Base-by-base conservation (phyloP, 2,797 vertebrate genomes). In the Nyctibius grandis region DNA sequence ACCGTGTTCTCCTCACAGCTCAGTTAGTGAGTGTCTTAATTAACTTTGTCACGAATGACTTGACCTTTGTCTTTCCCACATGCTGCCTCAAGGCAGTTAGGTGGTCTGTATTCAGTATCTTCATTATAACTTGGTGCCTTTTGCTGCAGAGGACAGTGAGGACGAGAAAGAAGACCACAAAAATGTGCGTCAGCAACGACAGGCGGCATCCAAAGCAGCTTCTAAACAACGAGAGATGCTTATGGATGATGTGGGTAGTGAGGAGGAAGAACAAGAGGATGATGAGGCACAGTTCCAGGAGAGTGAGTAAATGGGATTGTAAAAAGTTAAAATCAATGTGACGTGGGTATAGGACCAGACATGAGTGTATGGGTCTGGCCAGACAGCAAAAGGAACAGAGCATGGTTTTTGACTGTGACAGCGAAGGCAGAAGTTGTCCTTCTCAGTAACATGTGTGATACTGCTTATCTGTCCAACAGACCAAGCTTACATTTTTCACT, bases 201-300 rank as follows among this genome's bases (percentile, higher is more conserved):
- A 99, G 98, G 99, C 99, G 5, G 99, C 99, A 7, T 99, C 99
- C 79, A 99, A 99, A 98, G 99, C 99, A 2, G 99, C 98, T 92
- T 99, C 99, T 59, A 99, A 99, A 97, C 99, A 99, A 97, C 98
- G 99, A 93, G 99, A 99, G 98, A 99, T 99, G 98, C 98, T 99
- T 60, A 98, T 99, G 97, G 99, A 99, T 9, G 99, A 99, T 5
- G 98, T 98, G 50, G 99, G 99, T 22, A 99, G 99, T 21, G 99
- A 99, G 97, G 99, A 99, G 10, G 99, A 99, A 54, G 99, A 99
- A 42, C 98, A 98, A 0, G 99, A 99, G 60, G 99, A 99, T 61
- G 98, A 99, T 19, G 99, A 99, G 94, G 83, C 98, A 47, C 96
- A 98, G 40, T 99, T 98, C 94, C 91, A 98, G 84, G 99, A 99